Base-by-base conservation (phyloP, 1,140 invertebrate species). In the Neodiprion pinetum region DNA sequence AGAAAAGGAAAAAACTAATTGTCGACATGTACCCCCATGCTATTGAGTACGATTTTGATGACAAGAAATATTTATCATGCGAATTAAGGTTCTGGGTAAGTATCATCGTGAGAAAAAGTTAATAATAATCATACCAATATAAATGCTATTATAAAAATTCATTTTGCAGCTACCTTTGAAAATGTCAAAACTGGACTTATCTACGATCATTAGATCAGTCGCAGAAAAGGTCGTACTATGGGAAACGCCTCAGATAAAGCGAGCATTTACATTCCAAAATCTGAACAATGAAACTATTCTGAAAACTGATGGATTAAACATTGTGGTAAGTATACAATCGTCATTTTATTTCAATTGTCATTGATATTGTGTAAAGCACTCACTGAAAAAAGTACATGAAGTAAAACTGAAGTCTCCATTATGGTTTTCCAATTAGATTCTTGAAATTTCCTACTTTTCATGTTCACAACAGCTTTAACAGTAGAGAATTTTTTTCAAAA, bases 281-380 rank as follows among this genome's bases (percentile, higher is more conserved):
- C 83, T 85, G 40, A 83, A 91, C 72, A 85, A 83, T 4, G 88
- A 91, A 28, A 87, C 93, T 69, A 91, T 93, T 69, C 86, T 98
- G 1, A 96, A 97, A 86, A 99, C 98, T 1, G 97, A 99, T 83
- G 98, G 98, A 7, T 95, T 99, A 14, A 99, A 99, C 84, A 94
- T 99, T 76, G 87, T 92, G 74, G 93, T 93, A 87, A 88, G 86
- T 86, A 67, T 66, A 61, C 70, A 8, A 72, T 70, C 47, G 67
- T 48, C 47, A 66, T 75, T 53, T 70, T 66, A 23, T n/a, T 65
- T 61, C 74, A n/a, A 14, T 40, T 40, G 28, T 40, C 28, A 1
- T 40, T 5, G 28, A 40, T 40, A 40, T 40, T 40, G 5, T 40
- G 28, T 40, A 40, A 40, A 40, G 28, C 5, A 40, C 28, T 40